Evolutionary conservation across 2,888 invertebrate species (phyloP).

Genomic region (Chromoteleia sp.): DNA sequence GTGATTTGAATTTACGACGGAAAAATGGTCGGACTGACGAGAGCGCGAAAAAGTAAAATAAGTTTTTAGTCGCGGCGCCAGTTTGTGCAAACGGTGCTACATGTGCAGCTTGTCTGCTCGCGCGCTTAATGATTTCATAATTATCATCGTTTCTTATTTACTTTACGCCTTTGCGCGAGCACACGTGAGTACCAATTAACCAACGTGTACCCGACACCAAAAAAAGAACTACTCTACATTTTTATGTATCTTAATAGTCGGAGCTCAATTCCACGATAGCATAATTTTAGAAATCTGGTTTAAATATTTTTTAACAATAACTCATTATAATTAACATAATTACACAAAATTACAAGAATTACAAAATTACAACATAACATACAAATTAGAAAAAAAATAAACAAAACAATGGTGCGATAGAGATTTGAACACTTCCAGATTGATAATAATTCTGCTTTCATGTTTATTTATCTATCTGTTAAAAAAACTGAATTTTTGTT

Average conservation of each 20-base stretch:
- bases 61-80: conserved; percentile 30
- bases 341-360: too few relatives aligned
- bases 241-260: conserved; percentile 13
- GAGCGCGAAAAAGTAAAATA: conserved; percentile 12
- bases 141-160: conserved; percentile 59
- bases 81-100: conserved; percentile 24
- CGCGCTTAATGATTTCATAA: conserved; percentile 55
- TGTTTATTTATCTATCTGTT: too few relatives aligned
- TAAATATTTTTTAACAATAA: too few relatives aligned
- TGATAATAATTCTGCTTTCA: too few relatives aligned
- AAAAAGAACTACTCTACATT: conserved; percentile 13
- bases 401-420: too few relatives aligned
- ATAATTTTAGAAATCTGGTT: too few relatives aligned
- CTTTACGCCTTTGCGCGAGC: conserved; percentile 32
- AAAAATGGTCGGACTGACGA: conserved; percentile 18
- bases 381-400: too few relatives aligned
- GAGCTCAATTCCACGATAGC: not conserved
- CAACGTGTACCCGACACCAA: conserved; percentile 9
- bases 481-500: too few relatives aligned
- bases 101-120: conserved; percentile 34
- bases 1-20: conserved; percentile 13
- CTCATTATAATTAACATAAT: too few relatives aligned
- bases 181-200: conserved; percentile 37
- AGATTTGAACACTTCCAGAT: too few relatives aligned
- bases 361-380: too few relatives aligned